Conservation (phyloP, 92 coral and sea anemone species). For the Epizoanthus ramosus region DNA sequence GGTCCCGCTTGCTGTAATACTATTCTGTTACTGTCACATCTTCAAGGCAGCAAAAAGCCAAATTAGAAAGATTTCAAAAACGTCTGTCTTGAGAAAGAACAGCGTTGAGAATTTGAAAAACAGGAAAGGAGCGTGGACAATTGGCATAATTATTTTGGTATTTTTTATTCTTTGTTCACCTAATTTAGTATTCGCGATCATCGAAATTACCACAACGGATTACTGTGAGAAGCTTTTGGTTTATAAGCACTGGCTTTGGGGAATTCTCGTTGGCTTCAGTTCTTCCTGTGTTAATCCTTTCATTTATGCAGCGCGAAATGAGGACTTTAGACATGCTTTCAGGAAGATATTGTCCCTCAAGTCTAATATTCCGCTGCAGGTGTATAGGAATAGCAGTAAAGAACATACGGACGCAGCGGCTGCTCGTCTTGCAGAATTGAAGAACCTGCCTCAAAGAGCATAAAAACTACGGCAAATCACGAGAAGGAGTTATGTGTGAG, state of each 20-base stretch:
- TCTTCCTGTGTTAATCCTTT: slow-evolving; percentile 32
- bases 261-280: slow-evolving; percentile 5
- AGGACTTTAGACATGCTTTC: slow-evolving; percentile 22
- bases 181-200: slow-evolving; percentile 29
- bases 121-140: slow-evolving; percentile 30
- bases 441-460: no score
- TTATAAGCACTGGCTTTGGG: slow-evolving; percentile 37
- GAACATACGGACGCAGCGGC: no score
- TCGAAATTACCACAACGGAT: neutral
- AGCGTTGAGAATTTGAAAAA: neutral
- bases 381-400: no score
- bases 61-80: slow-evolving; percentile 9
- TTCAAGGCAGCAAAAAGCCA: neutral
- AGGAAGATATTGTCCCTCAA: neutral
- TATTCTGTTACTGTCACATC: slow-evolving; percentile 16
- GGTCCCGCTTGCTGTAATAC: slow-evolving; percentile 6
- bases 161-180: slow-evolving; percentile 12
- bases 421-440: no score
- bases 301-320: slow-evolving; percentile 21
- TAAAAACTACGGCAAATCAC: no score
- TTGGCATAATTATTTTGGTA: slow-evolving; percentile 23
- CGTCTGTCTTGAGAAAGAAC: neutral
- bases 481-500: no score
- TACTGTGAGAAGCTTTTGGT: neutral
- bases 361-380: neutral